These are phyloP conservation scores for Pitangus sulphuratus DNA, from an alignment of 2,797 vertebrate genomes.

Conservation along the genomic window DNA sequence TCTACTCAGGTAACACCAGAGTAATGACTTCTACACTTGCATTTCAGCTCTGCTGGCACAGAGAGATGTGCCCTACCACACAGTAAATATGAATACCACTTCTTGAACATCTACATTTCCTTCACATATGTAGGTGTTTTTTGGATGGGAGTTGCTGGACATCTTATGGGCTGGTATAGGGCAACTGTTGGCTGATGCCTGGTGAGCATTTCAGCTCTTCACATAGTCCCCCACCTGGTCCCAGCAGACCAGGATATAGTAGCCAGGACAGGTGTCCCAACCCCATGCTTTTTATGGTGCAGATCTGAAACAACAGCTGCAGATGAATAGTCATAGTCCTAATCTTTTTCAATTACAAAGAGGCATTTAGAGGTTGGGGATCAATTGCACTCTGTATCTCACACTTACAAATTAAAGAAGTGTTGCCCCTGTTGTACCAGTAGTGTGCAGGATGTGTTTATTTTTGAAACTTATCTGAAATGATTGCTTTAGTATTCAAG, in stretches of 20 bases:
- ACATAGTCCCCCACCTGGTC: fast-evolving
- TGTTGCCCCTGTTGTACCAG: neutral
- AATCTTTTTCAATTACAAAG: neutral
- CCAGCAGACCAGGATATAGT: fast-evolving
- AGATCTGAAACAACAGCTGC: neutral
- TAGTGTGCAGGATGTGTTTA: neutral
- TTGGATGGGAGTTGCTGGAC: neutral
- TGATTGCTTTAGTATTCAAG: neutral
- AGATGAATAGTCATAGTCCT: neutral
- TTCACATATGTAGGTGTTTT: neutral
- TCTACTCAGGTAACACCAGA: neutral
- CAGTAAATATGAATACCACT: fast-evolving
- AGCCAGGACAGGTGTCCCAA: neutral
- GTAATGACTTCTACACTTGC: neutral
- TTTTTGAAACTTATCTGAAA: neutral
- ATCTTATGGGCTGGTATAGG: neutral
- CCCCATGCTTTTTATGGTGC: fast-evolving
- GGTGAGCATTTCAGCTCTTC: neutral
- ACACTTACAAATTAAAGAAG: neutral
- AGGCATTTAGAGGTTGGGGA: neutral
- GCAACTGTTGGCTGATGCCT: neutral
- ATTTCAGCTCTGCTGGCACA: neutral
- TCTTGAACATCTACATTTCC: fast-evolving
- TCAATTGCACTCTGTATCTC: neutral
- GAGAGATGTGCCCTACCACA: neutral